These are phyloP conservation scores for Catajapyx aquilonaris DNA, from an alignment of 1,140 invertebrate species.

Conservation along the genomic window DNA sequence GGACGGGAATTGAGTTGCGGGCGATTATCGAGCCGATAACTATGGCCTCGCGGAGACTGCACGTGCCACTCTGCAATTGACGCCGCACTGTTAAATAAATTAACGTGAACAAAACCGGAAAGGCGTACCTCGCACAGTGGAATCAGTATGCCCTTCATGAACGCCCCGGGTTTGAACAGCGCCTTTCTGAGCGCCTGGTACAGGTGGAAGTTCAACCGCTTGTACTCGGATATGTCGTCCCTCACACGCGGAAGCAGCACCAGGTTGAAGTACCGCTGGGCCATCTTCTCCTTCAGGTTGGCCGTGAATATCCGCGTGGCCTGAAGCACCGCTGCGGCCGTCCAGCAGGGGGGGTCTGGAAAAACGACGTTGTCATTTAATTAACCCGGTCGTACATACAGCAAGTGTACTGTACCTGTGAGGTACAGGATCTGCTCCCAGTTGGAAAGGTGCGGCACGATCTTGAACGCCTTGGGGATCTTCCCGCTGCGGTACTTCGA, in stretches of 20 bases:
- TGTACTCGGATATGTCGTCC: slow-evolving; percentile 89
- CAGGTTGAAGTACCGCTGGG: slow-evolving; percentile 88
- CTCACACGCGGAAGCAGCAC: slow-evolving; percentile 77
- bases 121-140: slow-evolving; percentile 59
- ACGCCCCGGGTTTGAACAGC: slow-evolving; percentile 92
- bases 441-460: slow-evolving; percentile 75
- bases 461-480: slow-evolving; percentile 94
- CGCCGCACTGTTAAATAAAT: no score
- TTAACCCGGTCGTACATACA: slow-evolving; percentile 15
- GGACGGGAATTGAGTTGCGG: slow-evolving; percentile 79
- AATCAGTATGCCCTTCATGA: slow-evolving; percentile 92
- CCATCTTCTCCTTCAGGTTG: slow-evolving; percentile 89
- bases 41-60: slow-evolving; percentile 83
- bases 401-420: slow-evolving; percentile 27
- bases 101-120: no score
- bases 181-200: slow-evolving; percentile 86
- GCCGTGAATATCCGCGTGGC: slow-evolving; percentile 89
- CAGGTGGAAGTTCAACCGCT: slow-evolving; percentile 88
- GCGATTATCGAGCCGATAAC: slow-evolving; percentile 82
- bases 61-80: slow-evolving; percentile 56
- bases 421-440: slow-evolving; percentile 92
- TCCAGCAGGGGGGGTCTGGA: slow-evolving; percentile 52
- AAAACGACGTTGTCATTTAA: slow-evolving; percentile 4
- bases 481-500: slow-evolving; percentile 83
- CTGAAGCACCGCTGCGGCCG: slow-evolving; percentile 88